Percentiles rank a stretch among this genome's conserved stretches.
Evolutionary conservation across 2,113 vertebrate species (phyloP).

Genomic region (Elgaria multicarinata): DNA sequence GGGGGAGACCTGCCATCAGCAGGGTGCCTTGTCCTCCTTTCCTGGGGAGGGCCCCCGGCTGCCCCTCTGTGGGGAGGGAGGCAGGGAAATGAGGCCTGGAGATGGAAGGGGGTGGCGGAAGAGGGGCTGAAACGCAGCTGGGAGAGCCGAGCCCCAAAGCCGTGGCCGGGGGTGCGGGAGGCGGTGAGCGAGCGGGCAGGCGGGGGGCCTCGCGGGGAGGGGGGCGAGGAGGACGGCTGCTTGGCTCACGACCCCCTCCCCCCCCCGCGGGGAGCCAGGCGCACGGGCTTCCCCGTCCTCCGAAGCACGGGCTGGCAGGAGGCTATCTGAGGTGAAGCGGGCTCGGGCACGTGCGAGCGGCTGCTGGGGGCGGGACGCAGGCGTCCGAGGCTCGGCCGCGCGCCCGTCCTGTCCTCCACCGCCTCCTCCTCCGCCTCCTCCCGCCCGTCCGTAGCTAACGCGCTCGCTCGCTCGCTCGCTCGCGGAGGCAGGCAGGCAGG

Average conservation of each 20-base stretch:
- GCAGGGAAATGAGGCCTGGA: no score
- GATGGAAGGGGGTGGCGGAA: no score
- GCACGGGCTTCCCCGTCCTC: background rate
- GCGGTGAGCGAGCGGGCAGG: no score
- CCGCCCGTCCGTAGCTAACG: no score
- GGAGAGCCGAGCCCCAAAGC: no score
- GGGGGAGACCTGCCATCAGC: no score
- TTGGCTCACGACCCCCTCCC: background rate
- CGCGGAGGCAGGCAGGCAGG: background rate
- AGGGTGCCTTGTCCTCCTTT: no score
- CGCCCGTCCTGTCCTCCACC: constrained; percentile 32
- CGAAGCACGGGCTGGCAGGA: background rate
- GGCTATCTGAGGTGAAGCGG: background rate
- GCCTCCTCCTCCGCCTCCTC: constrained; percentile 25
- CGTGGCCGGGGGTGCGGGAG: no score
- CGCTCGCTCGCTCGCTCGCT: background rate
- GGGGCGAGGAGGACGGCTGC: no score
- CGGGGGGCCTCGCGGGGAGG: background rate
- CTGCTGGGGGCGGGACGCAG: constrained; percentile 48
- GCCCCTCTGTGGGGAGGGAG: no score
- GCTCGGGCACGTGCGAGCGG: background rate
- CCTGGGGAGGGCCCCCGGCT: no score
- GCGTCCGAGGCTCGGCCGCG: constrained; percentile 45
- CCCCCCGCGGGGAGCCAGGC: background rate
- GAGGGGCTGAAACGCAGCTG: no score